Evolutionary conservation across 2,797 vertebrate genomes (phyloP), one percentile per base, ranked within the genome.

Genomic region (Columba guinea): DNA sequence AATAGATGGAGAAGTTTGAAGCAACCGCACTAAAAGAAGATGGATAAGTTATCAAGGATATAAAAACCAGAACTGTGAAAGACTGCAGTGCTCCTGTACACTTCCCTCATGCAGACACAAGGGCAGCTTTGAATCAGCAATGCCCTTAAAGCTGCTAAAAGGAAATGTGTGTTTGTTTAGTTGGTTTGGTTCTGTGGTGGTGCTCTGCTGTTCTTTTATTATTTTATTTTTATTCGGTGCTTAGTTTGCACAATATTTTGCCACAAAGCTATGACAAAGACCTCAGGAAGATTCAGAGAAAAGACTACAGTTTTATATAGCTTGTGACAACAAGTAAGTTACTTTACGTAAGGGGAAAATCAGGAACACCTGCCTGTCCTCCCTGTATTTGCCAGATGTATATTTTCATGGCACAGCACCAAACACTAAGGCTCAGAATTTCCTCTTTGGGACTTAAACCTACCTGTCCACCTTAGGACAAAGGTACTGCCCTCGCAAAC

Each of bases 131-230:
- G 35, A 86, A 90, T 74, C 20, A 55, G 79, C 32, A 88, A 76
- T 20, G 49, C 26, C n/a, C 48, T 65, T 65, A 62, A 23, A 86
- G 17, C 13, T 79, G 59, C 52, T 76, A 41, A 82, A 92, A 94
- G 63, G 80, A 94, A 93, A 93, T 0, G 32, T 59, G 23, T 56
- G 74, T 84, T 86, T 94, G 77, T 55, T 93, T 87, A 87, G 56
- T 39, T 92, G 70, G 49, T 77, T 94, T 75, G n/a, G 34, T 83
- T 91, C 81, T 28, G 13, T n/a, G 90, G 88, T 19, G 41, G 34
- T 14, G 56, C 22, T 82, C 58, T 65, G 56, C 52, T 70, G 51
- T 44, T 81, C 6, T 53, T 39, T 28, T 87, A 83, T 74, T 39
- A 32, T 76, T 85, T 76, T 52, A 62, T 46, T 93, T 84, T 91